Percentiles rank a stretch among this genome's conserved stretches.
phyloP scores from a whole-genome alignment of 2,888 invertebrate species.

The Xiphydria camelus region DNA sequence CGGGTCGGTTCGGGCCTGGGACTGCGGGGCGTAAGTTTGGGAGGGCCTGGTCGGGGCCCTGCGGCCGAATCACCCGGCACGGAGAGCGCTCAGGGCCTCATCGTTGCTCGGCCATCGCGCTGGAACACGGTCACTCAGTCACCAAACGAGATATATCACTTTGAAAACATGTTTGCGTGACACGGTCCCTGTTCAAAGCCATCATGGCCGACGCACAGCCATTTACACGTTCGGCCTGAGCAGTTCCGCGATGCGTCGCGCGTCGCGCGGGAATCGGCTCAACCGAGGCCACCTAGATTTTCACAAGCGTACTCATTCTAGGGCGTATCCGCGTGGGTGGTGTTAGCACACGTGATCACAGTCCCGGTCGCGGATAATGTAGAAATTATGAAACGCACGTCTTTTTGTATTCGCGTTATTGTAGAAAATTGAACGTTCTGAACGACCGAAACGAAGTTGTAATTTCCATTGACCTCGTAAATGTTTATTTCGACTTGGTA shows the following conservation, averaged over 20 bases:
- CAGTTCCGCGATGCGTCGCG: slow-evolving; percentile 38
- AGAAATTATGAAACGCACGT: too few species aligned
- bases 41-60: slow-evolving; percentile 49
- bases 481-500: too few species aligned
- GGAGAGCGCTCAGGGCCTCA: slow-evolving; percentile 53
- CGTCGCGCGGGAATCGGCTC: slow-evolving; percentile 35
- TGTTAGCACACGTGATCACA: background rate
- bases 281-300: slow-evolving; percentile 2
- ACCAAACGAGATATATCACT: slow-evolving; percentile 53
- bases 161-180: slow-evolving; percentile 56
- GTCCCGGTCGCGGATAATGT: too few species aligned
- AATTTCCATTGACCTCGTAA: too few species aligned
- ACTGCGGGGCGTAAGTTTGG: slow-evolving; percentile 41
- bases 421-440: too few species aligned
- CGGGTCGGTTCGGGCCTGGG: slow-evolving; percentile 37
- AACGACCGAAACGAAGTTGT: too few species aligned
- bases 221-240: slow-evolving; percentile 50
- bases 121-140: slow-evolving; percentile 53
- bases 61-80: slow-evolving; percentile 53
- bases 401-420: too few species aligned
- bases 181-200: slow-evolving; percentile 56
- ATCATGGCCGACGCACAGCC: slow-evolving; percentile 58
- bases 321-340: background rate
- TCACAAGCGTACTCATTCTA: background rate
- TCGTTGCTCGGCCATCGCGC: slow-evolving; percentile 52